Evolutionary conservation across 1,140 invertebrate genomes (phyloP).

Genomic region (Cataglyphis hispanica): DNA sequence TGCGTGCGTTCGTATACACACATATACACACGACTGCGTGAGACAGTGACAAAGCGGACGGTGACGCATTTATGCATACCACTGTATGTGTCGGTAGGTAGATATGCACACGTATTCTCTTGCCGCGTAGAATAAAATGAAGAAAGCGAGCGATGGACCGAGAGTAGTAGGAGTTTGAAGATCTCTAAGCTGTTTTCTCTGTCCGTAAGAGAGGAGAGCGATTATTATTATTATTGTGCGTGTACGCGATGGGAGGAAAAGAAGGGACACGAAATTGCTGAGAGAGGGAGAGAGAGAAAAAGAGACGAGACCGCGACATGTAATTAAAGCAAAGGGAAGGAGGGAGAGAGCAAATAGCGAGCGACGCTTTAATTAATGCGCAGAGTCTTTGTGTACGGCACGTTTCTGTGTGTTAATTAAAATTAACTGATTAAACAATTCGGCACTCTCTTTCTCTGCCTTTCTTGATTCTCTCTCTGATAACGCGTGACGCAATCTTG

Average conservation of each 20-base stretch:
- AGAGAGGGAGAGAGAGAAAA: neutral
- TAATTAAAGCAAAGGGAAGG: too few species aligned
- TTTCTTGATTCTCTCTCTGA: neutral
- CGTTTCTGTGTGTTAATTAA: slow-evolving; percentile 59
- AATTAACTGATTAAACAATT: slow-evolving; percentile 64
- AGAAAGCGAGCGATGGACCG: slow-evolving; percentile 14
- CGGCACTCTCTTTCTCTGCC: neutral
- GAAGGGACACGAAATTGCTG: neutral
- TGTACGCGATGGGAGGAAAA: neutral
- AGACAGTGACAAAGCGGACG: slow-evolving; percentile 69
- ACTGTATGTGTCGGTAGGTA: neutral
- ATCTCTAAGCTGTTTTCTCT: slow-evolving; percentile 41
- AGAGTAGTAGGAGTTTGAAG: slow-evolving; percentile 51
- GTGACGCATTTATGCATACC: slow-evolving; percentile 59
- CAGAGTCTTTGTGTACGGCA: slow-evolving; percentile 40
- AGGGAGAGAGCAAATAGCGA: slow-evolving; percentile 55
- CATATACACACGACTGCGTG: neutral
- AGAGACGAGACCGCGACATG: too few species aligned
- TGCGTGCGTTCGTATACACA: slow-evolving; percentile 1
- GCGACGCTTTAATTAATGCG: slow-evolving; percentile 60
- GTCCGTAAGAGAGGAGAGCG: neutral
- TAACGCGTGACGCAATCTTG: slow-evolving; percentile 14
- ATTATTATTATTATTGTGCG: slow-evolving; percentile 27
- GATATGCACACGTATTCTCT: neutral
- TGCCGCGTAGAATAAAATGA: slow-evolving; percentile 27